Evolutionary conservation across 2,113 vertebrate genomes (phyloP).

Genomic region (Tapirus terrestris): DNA sequence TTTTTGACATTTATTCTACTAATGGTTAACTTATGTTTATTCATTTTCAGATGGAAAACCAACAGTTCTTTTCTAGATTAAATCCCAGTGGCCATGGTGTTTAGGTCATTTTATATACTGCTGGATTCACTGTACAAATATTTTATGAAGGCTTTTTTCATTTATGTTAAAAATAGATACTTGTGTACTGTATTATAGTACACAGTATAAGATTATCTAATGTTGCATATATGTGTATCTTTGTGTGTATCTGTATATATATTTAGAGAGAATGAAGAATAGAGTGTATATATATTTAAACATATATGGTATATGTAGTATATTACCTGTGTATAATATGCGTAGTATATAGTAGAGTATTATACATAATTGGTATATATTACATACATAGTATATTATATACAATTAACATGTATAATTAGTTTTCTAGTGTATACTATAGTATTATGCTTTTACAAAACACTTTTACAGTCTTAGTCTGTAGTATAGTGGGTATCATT

Average conservation of each 20-base stretch:
- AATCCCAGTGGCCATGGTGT: background rate
- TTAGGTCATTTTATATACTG: background rate
- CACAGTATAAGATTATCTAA: no score
- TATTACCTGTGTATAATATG: background rate
- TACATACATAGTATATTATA: background rate
- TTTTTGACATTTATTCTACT: background rate
- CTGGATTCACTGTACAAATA: no score
- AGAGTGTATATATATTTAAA: no score
- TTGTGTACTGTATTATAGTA: no score
- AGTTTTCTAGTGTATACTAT: background rate
- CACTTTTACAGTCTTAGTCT: background rate
- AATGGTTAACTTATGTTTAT: background rate
- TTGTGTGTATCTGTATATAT: no score
- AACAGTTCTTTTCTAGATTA: background rate
- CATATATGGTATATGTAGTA: background rate
- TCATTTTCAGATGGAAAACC: background rate
- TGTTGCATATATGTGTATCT: no score
- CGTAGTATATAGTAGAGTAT: background rate
- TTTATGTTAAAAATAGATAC: no score
- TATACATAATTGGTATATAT: background rate
- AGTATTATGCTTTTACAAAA: background rate
- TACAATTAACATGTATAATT: background rate
- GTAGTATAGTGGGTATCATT: background rate
- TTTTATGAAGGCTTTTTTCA: no score
- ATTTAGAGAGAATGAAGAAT: no score